Evolutionary conservation across 2,888 invertebrate species (phyloP).

Genomic region (Himalopsyche anomala): DNA sequence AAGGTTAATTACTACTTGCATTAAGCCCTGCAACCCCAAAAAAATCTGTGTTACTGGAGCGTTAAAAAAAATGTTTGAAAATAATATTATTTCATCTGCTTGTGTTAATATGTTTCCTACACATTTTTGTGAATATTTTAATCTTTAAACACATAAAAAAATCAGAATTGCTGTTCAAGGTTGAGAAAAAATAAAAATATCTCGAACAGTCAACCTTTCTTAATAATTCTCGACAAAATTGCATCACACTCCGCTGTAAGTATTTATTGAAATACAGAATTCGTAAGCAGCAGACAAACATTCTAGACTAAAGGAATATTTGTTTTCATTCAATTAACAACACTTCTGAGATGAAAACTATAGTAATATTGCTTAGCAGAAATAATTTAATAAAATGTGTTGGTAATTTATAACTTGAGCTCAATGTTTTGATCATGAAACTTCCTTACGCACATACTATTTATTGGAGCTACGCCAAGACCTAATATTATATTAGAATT

Average conservation of each 20-base stretch:
- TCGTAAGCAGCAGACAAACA: background rate
- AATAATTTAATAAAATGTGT: too few species aligned
- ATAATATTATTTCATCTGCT: background rate
- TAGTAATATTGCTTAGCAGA: too few species aligned
- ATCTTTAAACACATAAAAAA: background rate
- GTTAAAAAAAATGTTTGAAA: background rate
- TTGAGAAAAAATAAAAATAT: conserved; percentile 26
- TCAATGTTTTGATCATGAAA: conserved; percentile 5
- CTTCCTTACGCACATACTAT: background rate
- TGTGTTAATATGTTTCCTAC: background rate
- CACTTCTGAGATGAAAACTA: too few species aligned
- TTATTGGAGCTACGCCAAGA: conserved; percentile 1
- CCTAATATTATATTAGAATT: conserved; percentile 21
- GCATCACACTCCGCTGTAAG: background rate
- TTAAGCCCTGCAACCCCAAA: too few species aligned
- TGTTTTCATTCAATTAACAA: too few species aligned
- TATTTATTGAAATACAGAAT: background rate
- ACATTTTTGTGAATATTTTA: background rate
- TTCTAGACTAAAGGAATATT: too few species aligned
- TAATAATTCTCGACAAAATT: background rate
- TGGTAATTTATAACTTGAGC: background rate
- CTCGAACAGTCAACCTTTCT: background rate
- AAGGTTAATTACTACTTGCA: too few species aligned
- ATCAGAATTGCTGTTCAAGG: background rate
- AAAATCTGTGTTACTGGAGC: too few species aligned